Evolutionary conservation across 92 coral and sea anemone genomes (phyloP).

Genomic region (Pocillopora grandis): DNA sequence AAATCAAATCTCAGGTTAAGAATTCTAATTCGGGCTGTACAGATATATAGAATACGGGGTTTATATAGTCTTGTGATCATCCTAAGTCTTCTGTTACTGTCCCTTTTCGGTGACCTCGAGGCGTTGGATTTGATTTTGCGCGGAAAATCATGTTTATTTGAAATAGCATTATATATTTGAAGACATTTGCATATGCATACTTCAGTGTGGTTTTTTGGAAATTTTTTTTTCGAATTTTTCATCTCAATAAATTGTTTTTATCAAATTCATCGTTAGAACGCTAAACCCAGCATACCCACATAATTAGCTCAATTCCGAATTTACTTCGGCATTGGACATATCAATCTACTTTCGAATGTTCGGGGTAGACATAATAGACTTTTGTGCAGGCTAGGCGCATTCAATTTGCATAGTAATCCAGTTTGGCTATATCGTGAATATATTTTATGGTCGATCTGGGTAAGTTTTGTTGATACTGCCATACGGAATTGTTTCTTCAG

Average conservation of each 20-base stretch:
- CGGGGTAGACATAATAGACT: background rate
- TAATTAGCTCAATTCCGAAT: no score
- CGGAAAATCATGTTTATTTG: background rate
- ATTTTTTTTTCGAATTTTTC: background rate
- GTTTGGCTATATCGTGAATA: slow-evolving; percentile 5
- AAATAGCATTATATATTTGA: no score
- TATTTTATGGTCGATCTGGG: background rate
- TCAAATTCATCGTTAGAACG: no score
- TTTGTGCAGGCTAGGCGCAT: background rate
- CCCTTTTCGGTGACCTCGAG: no score
- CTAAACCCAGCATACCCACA: no score
- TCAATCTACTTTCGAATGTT: background rate
- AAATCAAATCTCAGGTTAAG: slow-evolving; percentile 5
- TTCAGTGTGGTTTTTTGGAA: no score
- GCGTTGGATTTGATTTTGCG: background rate
- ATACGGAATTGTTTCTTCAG: background rate
- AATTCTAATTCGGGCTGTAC: background rate
- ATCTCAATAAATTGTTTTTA: no score
- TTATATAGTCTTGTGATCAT: background rate
- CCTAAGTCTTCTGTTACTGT: no score
- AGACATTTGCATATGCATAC: no score
- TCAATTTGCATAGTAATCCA: background rate
- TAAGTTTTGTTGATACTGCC: slow-evolving; percentile 12
- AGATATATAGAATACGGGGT: slow-evolving; percentile 1
- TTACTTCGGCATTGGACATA: background rate